phyloP scores from a whole-genome alignment of 2,888 invertebrate species.

The Coelogynopora nodosa region DNA sequence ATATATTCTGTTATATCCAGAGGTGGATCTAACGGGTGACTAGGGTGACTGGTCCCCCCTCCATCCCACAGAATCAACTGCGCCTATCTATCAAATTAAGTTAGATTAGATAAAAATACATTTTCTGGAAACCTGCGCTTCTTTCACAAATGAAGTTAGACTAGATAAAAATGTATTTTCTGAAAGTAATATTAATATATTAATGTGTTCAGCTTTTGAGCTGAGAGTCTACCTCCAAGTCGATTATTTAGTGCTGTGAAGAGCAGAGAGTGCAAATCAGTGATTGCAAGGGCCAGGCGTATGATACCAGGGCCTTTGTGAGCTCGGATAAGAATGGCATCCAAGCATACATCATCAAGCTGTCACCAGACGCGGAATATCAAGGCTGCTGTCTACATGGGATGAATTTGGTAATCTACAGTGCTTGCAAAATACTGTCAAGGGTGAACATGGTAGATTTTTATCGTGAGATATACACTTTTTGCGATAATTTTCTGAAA shows the following conservation, averaged over 20 bases:
- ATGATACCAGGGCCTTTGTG: neutral
- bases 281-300: neutral
- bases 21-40: no score
- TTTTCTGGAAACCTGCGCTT: no score
- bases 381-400: neutral
- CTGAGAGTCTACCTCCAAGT: no score
- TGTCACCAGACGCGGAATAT: neutral
- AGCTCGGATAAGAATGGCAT: neutral
- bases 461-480: neutral
- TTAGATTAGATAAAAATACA: no score
- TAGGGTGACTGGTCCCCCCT: neutral
- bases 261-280: neutral
- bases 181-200: no score
- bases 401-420: neutral
- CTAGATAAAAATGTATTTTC: no score
- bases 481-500: neutral
- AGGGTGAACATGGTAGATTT: neutral
- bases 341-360: neutral
- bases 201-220: neutral
- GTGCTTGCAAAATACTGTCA: neutral
- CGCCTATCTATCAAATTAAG: neutral
- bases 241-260: neutral
- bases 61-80: neutral
- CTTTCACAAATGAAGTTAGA: no score
- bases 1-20: no score